Conservation (phyloP, 1,140 invertebrate genomes). For the Amyelois transitella region DNA sequence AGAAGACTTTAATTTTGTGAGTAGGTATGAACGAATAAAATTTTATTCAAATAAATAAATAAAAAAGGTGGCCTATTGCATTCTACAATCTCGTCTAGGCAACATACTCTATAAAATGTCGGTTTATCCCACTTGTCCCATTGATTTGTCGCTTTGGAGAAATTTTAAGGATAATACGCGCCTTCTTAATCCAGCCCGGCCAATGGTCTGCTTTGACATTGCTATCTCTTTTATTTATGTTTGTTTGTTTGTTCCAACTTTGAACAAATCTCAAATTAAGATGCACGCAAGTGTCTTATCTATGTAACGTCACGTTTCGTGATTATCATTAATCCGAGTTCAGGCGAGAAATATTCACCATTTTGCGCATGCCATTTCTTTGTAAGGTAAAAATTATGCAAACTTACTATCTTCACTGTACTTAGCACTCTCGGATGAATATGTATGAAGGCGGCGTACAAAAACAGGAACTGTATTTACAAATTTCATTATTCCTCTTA, state of each 20-base stretch:
- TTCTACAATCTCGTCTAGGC: no score
- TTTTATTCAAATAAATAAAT: no score
- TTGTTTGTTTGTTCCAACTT: background rate
- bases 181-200: background rate
- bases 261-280: background rate
- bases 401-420: slow-evolving; percentile 22
- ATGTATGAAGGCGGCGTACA: slow-evolving; percentile 18
- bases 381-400: slow-evolving; percentile 44
- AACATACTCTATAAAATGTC: no score
- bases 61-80: no score
- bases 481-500: no score
- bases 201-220: background rate
- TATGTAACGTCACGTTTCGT: background rate
- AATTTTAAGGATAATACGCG: no score
- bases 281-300: background rate
- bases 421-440: slow-evolving; percentile 26
- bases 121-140: no score
- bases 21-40: no score
- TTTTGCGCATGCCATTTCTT: slow-evolving; percentile 32
- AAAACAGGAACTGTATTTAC: background rate
- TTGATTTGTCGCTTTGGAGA: no score
- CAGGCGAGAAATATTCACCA: slow-evolving; percentile 13
- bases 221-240: background rate
- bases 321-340: slow-evolving; percentile 4
- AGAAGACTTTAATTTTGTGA: no score